phyloP scores from a whole-genome alignment of 2,888 invertebrate genomes.

The Drosophila emarginata region DNA sequence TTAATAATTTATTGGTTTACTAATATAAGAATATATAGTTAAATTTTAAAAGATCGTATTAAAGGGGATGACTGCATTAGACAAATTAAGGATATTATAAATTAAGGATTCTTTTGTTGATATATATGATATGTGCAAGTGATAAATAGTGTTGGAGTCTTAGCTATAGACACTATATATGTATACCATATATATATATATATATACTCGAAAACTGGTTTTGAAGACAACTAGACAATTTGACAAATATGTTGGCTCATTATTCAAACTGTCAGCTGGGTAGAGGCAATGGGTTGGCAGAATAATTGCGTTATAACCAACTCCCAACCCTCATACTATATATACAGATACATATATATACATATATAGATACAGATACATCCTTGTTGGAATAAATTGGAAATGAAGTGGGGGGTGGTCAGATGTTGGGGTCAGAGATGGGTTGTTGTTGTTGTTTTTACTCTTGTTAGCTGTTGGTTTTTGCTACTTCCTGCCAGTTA shows the following conservation, averaged over 20 bases:
- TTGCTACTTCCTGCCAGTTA: conserved; percentile 48
- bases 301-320: too few relatives aligned
- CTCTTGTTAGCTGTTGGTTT: conserved; percentile 6
- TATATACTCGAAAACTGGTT: background rate
- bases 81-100: too few relatives aligned
- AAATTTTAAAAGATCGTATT: background rate
- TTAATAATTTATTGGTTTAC: too few relatives aligned
- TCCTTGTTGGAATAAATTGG: background rate
- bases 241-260: conserved; percentile 7
- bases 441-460: background rate
- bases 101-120: too few relatives aligned
- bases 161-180: too few relatives aligned
- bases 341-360: too few relatives aligned
- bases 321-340: too few relatives aligned
- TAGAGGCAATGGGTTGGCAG: too few relatives aligned
- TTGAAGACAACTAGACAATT: background rate
- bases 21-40: too few relatives aligned
- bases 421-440: background rate
- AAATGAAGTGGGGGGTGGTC: background rate
- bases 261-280: background rate
- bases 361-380: background rate
- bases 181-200: too few relatives aligned
- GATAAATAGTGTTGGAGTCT: background rate
- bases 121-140: background rate
- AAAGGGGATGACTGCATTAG: background rate